These are phyloP conservation scores for Heliconius aoede DNA, from an alignment of 2,888 invertebrate genomes.

Conservation along the genomic window DNA sequence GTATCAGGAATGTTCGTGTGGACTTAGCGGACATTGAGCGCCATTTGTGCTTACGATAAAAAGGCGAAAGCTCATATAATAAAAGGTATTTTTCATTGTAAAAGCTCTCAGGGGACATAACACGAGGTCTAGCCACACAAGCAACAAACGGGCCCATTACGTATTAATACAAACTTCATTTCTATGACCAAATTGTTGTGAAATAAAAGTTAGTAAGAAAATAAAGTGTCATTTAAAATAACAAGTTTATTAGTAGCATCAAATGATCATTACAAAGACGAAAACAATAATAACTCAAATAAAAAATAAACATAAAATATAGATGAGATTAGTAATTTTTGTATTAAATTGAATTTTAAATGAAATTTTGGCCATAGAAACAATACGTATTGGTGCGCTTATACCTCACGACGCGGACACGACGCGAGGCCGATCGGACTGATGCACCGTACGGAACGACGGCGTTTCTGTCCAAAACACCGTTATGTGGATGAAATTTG, in stretches of 20 bases:
- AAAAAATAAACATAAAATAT: not conserved
- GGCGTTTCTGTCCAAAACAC: slow-evolving; percentile 69
- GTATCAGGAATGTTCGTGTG: slow-evolving; percentile 37
- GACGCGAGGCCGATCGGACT: slow-evolving; percentile 72
- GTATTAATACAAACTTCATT: slow-evolving; percentile 45
- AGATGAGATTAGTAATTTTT: not conserved
- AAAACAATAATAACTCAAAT: slow-evolving; percentile 3
- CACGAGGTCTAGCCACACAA: slow-evolving; percentile 53
- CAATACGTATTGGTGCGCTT: slow-evolving; percentile 51
- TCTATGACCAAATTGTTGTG: slow-evolving; percentile 50
- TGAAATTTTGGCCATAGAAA: slow-evolving; percentile 52
- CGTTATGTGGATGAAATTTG: slow-evolving; percentile 30
- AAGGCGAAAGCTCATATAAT: slow-evolving; percentile 44
- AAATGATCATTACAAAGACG: not conserved
- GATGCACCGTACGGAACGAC: slow-evolving; percentile 76
- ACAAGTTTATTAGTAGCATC: not conserved
- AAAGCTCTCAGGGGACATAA: slow-evolving; percentile 52
- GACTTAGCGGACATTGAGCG: slow-evolving; percentile 45
- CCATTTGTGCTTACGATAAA: slow-evolving; percentile 47
- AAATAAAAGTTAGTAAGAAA: slow-evolving; percentile 18
- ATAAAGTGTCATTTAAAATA: not conserved
- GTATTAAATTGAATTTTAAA: not conserved
- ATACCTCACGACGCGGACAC: slow-evolving; percentile 64
- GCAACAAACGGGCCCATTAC: slow-evolving; percentile 52
- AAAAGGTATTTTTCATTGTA: slow-evolving; percentile 34